A percentile compares a stretch with the other conserved stretches of the same genome.
Evolutionary conservation across 1,140 invertebrate species (phyloP).

Genomic region (Lordiphosa collinella): DNA sequence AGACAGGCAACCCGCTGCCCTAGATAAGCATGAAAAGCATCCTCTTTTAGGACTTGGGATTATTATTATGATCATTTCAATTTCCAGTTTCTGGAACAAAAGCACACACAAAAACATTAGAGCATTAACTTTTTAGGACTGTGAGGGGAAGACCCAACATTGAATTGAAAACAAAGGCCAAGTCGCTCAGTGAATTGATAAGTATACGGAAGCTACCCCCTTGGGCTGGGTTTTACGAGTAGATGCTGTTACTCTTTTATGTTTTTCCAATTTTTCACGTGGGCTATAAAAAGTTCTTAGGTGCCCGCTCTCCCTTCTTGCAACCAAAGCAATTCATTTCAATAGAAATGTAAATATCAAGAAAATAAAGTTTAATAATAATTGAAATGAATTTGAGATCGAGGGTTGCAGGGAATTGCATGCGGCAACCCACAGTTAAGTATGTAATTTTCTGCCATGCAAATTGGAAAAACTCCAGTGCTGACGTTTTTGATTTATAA

Average conservation of each 20-base stretch:
- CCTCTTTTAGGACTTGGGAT: slow-evolving; percentile 19
- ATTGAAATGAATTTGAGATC: slow-evolving; percentile 62
- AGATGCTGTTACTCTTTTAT: slow-evolving; percentile 41
- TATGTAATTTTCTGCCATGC: slow-evolving; percentile 52
- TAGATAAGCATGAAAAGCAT: slow-evolving; percentile 53
- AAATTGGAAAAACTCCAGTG: slow-evolving; percentile 26
- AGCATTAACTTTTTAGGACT: slow-evolving; percentile 56
- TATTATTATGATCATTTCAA: slow-evolving; percentile 37
- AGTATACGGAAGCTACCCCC: slow-evolving; percentile 38
- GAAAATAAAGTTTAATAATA: slow-evolving; percentile 65
- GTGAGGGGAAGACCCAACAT: slow-evolving; percentile 16
- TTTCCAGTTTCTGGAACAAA: slow-evolving; percentile 65
- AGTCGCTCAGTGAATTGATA: slow-evolving; percentile 18
- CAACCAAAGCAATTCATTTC: slow-evolving; percentile 47
- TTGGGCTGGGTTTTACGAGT: slow-evolving; percentile 28
- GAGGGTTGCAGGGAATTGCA: slow-evolving; percentile 42
- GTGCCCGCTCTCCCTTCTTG: slow-evolving; percentile 24
- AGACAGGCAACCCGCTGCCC: slow-evolving; percentile 50
- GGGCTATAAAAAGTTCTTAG: slow-evolving; percentile 31
- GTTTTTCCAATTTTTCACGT: slow-evolving; percentile 66
- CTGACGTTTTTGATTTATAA: slow-evolving; percentile 64
- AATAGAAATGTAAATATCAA: slow-evolving; percentile 72
- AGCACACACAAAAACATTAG: slow-evolving; percentile 46
- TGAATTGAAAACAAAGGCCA: slow-evolving; percentile 36
- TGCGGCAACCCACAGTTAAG: slow-evolving; percentile 61